Conservation (phyloP, 2,113 vertebrate species). For the Regulus satrapa region DNA sequence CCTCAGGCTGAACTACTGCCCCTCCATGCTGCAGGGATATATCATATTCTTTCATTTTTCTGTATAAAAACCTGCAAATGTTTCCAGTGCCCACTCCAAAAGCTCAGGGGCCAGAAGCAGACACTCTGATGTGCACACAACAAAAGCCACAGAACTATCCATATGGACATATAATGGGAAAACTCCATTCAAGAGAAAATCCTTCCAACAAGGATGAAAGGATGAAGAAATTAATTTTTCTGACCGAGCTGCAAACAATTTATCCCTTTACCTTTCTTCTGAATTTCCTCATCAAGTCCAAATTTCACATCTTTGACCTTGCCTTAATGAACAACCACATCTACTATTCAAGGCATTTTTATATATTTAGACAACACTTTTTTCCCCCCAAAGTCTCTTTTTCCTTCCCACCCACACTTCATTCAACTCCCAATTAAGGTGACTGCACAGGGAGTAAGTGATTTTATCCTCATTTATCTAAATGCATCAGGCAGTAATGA, state of each 20-base stretch:
- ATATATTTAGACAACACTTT: not conserved
- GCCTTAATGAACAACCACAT: not conserved
- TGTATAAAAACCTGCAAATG: not conserved
- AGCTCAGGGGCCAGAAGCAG: not conserved
- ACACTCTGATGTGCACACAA: not conserved
- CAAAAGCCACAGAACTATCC: not conserved
- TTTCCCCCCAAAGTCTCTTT: not conserved
- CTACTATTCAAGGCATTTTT: not conserved
- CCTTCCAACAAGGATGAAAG: not conserved
- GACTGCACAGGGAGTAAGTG: not conserved
- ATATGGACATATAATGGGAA: not conserved
- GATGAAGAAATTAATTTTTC: not conserved
- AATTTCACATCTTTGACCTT: not conserved
- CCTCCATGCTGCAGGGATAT: not conserved
- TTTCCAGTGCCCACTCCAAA: not conserved
- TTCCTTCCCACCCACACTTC: not conserved
- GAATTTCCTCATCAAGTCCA: not conserved
- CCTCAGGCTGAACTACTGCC: not conserved
- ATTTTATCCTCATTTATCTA: slow-evolving; percentile 2
- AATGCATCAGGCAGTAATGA: not conserved
- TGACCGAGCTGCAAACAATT: not conserved
- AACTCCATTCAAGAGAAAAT: not conserved
- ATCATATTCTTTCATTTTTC: not conserved
- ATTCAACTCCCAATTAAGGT: not conserved
- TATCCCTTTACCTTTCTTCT: not conserved